Conservation (phyloP, 1,140 invertebrate species). For the Drosophila carrolli region DNA sequence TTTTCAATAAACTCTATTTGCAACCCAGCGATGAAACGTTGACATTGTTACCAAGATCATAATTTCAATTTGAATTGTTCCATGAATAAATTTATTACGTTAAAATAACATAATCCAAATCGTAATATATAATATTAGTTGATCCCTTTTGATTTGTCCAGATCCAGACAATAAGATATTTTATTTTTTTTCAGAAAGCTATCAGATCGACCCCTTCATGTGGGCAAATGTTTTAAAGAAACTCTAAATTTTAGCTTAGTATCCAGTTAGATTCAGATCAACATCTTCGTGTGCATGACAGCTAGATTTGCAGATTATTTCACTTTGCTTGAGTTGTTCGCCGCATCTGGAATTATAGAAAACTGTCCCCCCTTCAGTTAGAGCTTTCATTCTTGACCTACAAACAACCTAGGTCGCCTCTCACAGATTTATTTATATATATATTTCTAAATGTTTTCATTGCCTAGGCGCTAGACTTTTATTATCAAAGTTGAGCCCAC, state of each 20-base stretch:
- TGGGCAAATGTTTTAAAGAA: no score
- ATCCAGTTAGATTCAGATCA: background rate
- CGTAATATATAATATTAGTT: no score
- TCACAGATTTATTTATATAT: conserved; percentile 1
- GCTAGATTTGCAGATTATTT: background rate
- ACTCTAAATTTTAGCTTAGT: background rate
- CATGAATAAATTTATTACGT: background rate
- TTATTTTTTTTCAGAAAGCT: background rate
- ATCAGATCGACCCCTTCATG: background rate
- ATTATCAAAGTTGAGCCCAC: conserved; percentile 36
- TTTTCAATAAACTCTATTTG: background rate
- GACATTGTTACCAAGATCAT: no score
- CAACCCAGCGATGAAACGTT: no score
- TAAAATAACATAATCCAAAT: background rate
- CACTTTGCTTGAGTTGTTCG: background rate
- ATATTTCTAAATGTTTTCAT: background rate
- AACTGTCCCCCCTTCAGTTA: conserved; percentile 22
- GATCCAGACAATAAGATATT: background rate
- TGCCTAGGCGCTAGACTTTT: conserved; percentile 10
- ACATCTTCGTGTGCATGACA: background rate
- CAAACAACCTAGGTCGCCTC: conserved; percentile 42
- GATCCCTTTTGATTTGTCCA: background rate
- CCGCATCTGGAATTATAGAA: conserved; percentile 31
- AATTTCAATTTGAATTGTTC: no score
- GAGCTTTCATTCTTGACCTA: conserved; percentile 39